Conservation (phyloP, 2,888 invertebrate genomes). For the Mesorhabditis spiculigera region DNA sequence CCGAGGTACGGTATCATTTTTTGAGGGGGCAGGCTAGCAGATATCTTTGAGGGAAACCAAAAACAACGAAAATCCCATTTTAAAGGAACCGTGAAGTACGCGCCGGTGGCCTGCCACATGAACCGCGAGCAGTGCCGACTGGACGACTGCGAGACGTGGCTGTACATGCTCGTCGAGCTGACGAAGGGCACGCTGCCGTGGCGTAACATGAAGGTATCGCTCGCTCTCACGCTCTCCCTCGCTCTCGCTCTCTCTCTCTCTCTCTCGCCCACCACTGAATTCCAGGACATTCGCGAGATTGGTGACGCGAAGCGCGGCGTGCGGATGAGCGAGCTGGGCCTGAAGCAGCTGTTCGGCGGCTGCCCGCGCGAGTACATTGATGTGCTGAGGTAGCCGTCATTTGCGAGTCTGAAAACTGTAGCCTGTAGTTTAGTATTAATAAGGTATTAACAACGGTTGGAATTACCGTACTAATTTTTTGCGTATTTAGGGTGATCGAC, state of each 20-base stretch:
- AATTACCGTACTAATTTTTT: background rate
- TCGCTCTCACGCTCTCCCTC: too few relatives aligned
- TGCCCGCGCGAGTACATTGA: conserved; percentile 45
- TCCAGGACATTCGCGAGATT: conserved; percentile 39
- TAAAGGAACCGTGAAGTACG: conserved; percentile 42
- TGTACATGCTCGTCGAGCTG: conserved; percentile 46
- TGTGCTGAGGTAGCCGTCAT: conserved; percentile 15
- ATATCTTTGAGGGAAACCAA: background rate
- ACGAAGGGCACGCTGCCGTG: conserved; percentile 47
- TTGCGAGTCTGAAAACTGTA: too few relatives aligned
- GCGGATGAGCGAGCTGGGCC: conserved; percentile 25
- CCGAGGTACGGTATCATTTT: conserved; percentile 20
- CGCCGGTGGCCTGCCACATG: conserved; percentile 45
- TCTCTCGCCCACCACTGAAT: background rate
- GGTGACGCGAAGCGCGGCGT: conserved; percentile 38
- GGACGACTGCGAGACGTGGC: conserved; percentile 46
- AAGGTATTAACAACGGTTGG: background rate
- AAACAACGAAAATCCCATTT: background rate
- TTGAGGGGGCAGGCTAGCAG: too few relatives aligned
- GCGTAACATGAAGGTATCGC: conserved; percentile 36
- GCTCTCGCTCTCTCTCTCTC: too few relatives aligned
- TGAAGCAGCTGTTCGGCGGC: conserved; percentile 45
- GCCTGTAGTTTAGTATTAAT: background rate
- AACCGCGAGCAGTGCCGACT: conserved; percentile 40
- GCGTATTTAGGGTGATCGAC: conserved; percentile 25